A percentile compares a stretch with the other conserved stretches of the same genome.
Conservation (phyloP, 2,113 vertebrate genomes). For the Laticauda laticaudata region DNA sequence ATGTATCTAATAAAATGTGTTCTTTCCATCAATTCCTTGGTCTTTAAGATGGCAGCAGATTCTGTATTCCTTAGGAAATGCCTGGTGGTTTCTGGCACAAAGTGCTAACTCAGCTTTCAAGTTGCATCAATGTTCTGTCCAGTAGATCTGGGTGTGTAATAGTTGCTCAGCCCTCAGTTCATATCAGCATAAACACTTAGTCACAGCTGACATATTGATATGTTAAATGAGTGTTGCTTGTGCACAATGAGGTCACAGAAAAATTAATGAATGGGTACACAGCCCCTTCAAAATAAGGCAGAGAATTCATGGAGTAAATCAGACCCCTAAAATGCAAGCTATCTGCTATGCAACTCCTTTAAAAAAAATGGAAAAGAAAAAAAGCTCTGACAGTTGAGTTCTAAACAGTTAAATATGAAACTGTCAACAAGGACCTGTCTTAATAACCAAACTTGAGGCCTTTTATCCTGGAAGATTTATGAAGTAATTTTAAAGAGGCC, state of each 20-base stretch:
- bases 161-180: constrained; percentile 63
- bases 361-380: background rate
- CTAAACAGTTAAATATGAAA: constrained; percentile 81
- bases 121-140: constrained; percentile 48
- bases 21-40: background rate
- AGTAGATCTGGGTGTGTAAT: constrained; percentile 49
- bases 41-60: constrained; percentile 8
- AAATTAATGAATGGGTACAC: constrained; percentile 65
- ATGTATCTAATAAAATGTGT: background rate
- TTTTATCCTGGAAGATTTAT: constrained; percentile 88
- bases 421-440: constrained; percentile 82
- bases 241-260: constrained; percentile 61
- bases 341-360: constrained; percentile 23
- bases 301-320: constrained; percentile 40
- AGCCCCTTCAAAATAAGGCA: constrained; percentile 54
- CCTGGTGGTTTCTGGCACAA: constrained; percentile 49
- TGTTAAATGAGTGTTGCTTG: constrained; percentile 52
- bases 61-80: constrained; percentile 38
- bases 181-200: constrained; percentile 69
- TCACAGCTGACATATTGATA: constrained; percentile 65
- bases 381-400: constrained; percentile 60
- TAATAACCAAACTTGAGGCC: constrained; percentile 85
- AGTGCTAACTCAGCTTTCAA: constrained; percentile 59
- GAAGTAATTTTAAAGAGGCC: constrained; percentile 89
- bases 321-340: constrained; percentile 39